Evolutionary conservation across 2,113 vertebrate genomes (phyloP), one percentile per base, ranked within the genome.

Genomic region (Puffinus mauretanicus): DNA sequence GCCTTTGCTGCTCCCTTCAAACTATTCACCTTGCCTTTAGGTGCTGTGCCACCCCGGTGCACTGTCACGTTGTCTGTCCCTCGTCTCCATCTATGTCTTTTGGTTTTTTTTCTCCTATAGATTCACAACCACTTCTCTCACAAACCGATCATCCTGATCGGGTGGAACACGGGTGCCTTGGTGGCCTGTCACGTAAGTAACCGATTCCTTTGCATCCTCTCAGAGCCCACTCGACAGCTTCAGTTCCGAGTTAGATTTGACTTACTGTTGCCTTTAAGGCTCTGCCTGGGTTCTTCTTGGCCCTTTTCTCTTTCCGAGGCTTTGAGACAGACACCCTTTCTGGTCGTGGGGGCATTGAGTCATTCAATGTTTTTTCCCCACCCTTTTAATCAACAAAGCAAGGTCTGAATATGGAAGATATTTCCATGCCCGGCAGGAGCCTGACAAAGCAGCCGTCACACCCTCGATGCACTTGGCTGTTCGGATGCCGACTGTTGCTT

Each of bases 61-160:
- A 1, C 30, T 4, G 1, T 11, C 15, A 66, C 2, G 0, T n/a
- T 62, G 11, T 16, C 57, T 78, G 8, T 40, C 21, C 32, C 44
- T 5, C 5, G 36, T 57, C 32, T 21, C 36, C 29, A 86, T 16
- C 57, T 18, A 0, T 57, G 49, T 51, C 34, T 88, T 12, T 15
- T 36, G 21, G 25, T 76, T 38, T 40, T 40, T 94, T 25, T 78
- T 36, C 18, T 95, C 57, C 40, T 5, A 5, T 95, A 99, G 99
- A 98, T 99, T 96, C 99, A 99, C 97, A 99, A 97, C 95, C 99
- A 99, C 97, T 99, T 99, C 67, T 99, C 99, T 8, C 99, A 99
- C 96, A 99, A 99, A 92, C 99, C 99, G 10, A 98, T 99, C 69
- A 98, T 99, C 94, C 97, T 99, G 82, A 99, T 99, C 9, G 99